Evolutionary conservation across 2,888 invertebrate genomes (phyloP).

Genomic region (Mesorhabditis belari): DNA sequence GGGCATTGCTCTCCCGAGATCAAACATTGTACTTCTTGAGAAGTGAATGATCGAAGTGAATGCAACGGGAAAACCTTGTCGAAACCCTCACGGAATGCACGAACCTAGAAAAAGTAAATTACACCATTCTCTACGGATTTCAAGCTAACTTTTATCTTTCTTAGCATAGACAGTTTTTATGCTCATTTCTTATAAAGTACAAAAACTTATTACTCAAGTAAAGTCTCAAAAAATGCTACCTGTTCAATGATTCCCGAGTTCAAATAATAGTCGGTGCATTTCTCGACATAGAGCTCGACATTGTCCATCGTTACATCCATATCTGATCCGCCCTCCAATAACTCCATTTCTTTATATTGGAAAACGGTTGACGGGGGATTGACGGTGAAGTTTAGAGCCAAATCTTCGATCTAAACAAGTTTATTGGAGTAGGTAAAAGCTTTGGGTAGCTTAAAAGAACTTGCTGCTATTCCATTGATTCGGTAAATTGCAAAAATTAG

Average conservation of each 20-base stretch:
- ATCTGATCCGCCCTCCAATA: constrained; percentile 43
- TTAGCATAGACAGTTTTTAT: no score
- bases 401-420: not conserved
- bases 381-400: constrained; percentile 21
- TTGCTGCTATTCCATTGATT: no score
- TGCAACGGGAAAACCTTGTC: constrained; percentile 64
- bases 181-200: no score
- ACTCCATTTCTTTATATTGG: constrained; percentile 55
- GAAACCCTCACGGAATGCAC: constrained; percentile 71
- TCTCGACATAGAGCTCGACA: constrained; percentile 82
- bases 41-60: constrained; percentile 85
- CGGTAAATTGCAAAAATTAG: not conserved
- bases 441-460: no score
- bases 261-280: constrained; percentile 75
- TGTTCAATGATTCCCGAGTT: constrained; percentile 76
- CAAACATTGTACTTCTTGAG: constrained; percentile 78
- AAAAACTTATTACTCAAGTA: no score
- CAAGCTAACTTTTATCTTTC: no score
- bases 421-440: no score
- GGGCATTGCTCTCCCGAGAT: constrained; percentile 96
- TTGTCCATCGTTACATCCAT: constrained; percentile 74
- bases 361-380: constrained; percentile 52
- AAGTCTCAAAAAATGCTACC: no score
- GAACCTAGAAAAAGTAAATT: constrained; percentile 65
- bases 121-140: no score